These are phyloP conservation scores for Aporophyla lueneburgensis DNA, from an alignment of 2,888 invertebrate genomes.

Conservation along the genomic window DNA sequence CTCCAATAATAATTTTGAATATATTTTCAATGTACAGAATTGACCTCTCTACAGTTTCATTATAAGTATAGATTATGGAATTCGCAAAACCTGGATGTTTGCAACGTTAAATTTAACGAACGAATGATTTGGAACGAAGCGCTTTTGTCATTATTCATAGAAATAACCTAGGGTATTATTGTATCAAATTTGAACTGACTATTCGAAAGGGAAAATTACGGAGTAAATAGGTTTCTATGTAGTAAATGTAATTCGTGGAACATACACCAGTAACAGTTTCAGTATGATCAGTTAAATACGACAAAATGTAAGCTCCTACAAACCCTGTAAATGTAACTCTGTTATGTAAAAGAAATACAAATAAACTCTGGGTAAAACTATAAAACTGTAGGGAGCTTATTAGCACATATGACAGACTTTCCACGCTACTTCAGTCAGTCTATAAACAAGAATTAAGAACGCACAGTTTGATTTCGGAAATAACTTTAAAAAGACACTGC, in stretches of 20 bases:
- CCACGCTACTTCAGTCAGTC: not conserved
- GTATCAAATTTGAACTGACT: not conserved
- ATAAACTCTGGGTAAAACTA: not conserved
- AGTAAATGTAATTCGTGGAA: not conserved
- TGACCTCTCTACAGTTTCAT: too few species aligned
- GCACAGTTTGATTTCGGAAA: not conserved
- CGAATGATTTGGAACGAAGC: not conserved
- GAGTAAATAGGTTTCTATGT: not conserved
- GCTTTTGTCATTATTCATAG: not conserved
- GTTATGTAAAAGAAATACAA: not conserved
- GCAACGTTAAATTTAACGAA: not conserved
- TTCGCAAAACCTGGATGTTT: not conserved
- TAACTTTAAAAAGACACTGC: not conserved
- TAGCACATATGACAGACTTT: not conserved
- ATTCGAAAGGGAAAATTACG: not conserved
- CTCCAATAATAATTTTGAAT: too few species aligned
- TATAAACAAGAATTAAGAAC: not conserved
- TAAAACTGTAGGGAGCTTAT: not conserved
- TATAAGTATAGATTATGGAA: too few species aligned
- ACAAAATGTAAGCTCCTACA: not conserved
- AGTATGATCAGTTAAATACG: not conserved
- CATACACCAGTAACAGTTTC: not conserved
- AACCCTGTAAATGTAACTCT: not conserved
- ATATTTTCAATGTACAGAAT: too few species aligned
- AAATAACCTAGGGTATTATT: not conserved